A percentile compares a stretch with the other conserved stretches of the same genome.
phyloP scores from a whole-genome alignment of 2,888 invertebrate species.

The Athalia circularis region DNA sequence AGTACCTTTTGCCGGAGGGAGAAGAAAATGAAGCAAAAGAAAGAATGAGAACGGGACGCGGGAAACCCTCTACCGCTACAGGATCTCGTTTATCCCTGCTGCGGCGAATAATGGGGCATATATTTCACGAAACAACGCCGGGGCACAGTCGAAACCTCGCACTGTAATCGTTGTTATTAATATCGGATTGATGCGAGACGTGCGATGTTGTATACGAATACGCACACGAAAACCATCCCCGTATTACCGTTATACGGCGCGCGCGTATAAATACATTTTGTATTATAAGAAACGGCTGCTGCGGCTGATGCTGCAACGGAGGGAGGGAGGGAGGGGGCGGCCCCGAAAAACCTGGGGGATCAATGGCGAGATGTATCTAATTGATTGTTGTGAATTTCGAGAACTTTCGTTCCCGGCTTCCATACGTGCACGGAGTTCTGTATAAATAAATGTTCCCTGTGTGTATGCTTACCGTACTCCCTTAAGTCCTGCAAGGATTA shows the following conservation, averaged over 20 bases:
- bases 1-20: neutral
- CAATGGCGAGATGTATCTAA: constrained; percentile 54
- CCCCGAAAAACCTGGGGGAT: neutral
- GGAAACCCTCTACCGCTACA: too few relatives aligned
- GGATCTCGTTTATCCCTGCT: constrained; percentile 56
- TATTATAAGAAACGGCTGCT: constrained; percentile 1
- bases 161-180: constrained; percentile 67
- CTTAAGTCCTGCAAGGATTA: constrained; percentile 50
- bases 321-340: neutral
- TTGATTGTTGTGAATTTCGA: constrained; percentile 63
- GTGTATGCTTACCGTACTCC: neutral
- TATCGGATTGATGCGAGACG: constrained; percentile 63
- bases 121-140: constrained; percentile 55
- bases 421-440: constrained; percentile 36
- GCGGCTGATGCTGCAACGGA: neutral
- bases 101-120: constrained; percentile 56
- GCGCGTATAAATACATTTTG: constrained; percentile 21
- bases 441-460: constrained; percentile 41
- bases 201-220: neutral
- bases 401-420: constrained; percentile 1
- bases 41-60: constrained; percentile 34
- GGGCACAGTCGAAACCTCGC: constrained; percentile 39
- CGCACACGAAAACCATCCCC: neutral
- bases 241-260: too few relatives aligned
- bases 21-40: neutral